Evolutionary conservation across 2,113 vertebrate genomes (phyloP).

Genomic region (Heterocephalus glaber): DNA sequence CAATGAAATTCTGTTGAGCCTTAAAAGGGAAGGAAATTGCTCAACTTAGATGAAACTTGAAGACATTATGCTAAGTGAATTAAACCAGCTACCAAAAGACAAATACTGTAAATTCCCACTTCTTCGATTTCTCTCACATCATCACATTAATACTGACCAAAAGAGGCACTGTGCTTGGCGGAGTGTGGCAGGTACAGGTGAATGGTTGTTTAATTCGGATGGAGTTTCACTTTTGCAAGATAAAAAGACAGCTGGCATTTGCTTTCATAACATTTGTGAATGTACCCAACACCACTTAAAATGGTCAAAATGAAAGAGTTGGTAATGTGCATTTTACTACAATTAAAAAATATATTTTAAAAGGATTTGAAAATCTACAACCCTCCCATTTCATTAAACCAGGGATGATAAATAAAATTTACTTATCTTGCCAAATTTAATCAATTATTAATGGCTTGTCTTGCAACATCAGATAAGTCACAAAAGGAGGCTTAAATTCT

Average conservation of each 20-base stretch:
- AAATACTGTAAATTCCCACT: background rate
- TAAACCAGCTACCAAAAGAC: background rate
- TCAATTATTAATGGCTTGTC: background rate
- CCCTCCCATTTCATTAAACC: background rate
- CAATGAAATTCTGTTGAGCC: background rate
- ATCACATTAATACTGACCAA: background rate
- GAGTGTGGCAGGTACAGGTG: background rate
- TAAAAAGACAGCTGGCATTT: background rate
- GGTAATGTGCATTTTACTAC: background rate
- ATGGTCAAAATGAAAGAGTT: background rate
- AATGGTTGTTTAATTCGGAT: background rate
- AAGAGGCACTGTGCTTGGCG: background rate
- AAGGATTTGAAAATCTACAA: conserved; percentile 7
- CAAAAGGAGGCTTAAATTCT: background rate
- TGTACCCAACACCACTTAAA: background rate
- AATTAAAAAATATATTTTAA: background rate
- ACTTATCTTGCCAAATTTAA: conserved; percentile 25
- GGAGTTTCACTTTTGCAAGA: background rate
- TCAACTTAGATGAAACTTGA: background rate
- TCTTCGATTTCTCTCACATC: background rate
- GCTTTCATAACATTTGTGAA: background rate
- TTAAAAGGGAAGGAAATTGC: background rate
- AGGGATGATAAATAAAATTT: background rate
- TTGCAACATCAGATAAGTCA: background rate
- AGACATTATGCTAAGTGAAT: background rate